These are phyloP conservation scores for Isichthys henryi DNA, from an alignment of 2,113 vertebrate species.

Conservation along the genomic window DNA sequence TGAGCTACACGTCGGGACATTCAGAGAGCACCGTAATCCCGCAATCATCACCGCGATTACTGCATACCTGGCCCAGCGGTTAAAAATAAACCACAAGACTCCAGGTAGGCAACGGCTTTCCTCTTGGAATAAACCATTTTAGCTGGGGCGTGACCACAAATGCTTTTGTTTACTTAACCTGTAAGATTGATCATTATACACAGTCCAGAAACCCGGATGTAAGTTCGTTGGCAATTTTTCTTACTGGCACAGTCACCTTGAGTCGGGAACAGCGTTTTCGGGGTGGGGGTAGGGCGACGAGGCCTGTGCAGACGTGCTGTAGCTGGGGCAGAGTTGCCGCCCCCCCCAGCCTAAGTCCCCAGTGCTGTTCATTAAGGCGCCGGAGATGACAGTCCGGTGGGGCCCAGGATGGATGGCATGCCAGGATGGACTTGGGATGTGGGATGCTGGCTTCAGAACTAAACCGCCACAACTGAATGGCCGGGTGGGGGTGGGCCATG, in stretches of 20 bases:
- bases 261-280: not conserved
- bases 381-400: conserved; percentile 6
- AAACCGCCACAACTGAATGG: not conserved
- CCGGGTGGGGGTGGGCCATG: not conserved
- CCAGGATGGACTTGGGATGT: not conserved
- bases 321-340: not conserved
- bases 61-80: not conserved
- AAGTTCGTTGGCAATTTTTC: conserved; percentile 1
- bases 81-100: not conserved
- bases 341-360: too few species aligned
- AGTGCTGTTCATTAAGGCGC: conserved; percentile 4
- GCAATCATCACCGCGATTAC: not conserved
- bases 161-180: not conserved
- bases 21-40: not conserved
- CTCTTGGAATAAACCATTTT: not conserved
- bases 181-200: conserved; percentile 15
- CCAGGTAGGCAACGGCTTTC: not conserved
- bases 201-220: not conserved
- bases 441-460: not conserved
- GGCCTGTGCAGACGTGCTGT: not conserved
- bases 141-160: not conserved
- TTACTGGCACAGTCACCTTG: conserved; percentile 19
- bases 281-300: not conserved
- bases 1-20: not conserved
- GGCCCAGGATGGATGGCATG: conserved; percentile 6